A percentile compares a stretch with the other conserved stretches of the same genome.
These are phyloP conservation scores for Hylaeus anthracinus DNA, from an alignment of 1,140 invertebrate species.

Conservation along the genomic window DNA sequence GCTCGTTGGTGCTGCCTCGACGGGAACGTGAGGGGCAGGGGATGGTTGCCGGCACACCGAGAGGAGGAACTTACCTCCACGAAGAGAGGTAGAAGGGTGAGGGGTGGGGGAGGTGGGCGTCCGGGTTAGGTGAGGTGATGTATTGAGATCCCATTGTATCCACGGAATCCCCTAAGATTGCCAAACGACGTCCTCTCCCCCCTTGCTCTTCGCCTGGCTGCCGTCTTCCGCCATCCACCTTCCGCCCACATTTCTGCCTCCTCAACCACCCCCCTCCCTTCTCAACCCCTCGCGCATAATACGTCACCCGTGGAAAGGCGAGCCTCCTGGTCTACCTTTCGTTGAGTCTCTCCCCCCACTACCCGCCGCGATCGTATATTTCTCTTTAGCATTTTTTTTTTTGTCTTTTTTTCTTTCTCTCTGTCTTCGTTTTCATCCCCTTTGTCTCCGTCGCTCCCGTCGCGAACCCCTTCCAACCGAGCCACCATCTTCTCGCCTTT, in stretches of 20 bases:
- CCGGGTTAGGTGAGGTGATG: slow-evolving; percentile 79
- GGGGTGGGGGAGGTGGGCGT: slow-evolving; percentile 27
- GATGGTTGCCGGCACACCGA: slow-evolving; percentile 2
- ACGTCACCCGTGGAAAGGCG: slow-evolving; percentile 73
- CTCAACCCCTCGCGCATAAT: slow-evolving; percentile 66
- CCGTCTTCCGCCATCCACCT: slow-evolving; percentile 45
- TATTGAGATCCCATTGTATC: slow-evolving; percentile 82
- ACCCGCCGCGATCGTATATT: slow-evolving; percentile 35
- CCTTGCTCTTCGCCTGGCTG: slow-evolving; percentile 43
- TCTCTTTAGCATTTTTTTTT: slow-evolving; percentile 49
- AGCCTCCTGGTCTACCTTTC: slow-evolving; percentile 61
- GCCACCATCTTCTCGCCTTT: slow-evolving; percentile 19
- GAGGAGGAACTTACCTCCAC: slow-evolving; percentile 29
- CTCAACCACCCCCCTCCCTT: slow-evolving; percentile 31
- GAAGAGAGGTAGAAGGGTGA: slow-evolving; percentile 18
- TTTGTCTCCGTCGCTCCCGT: neutral
- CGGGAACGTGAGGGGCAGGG: slow-evolving; percentile 31
- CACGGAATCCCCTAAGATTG: slow-evolving; percentile 81
- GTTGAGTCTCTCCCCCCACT: slow-evolving; percentile 1
- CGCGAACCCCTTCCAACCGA: neutral
- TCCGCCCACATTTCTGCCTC: slow-evolving; percentile 30
- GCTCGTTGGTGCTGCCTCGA: slow-evolving; percentile 58
- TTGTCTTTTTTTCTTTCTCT: slow-evolving; percentile 39
- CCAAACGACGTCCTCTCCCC: slow-evolving; percentile 75
- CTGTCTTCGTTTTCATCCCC: neutral